Evolutionary conservation across 1,140 invertebrate genomes (phyloP).

Genomic region (Solenopsis invicta): DNA sequence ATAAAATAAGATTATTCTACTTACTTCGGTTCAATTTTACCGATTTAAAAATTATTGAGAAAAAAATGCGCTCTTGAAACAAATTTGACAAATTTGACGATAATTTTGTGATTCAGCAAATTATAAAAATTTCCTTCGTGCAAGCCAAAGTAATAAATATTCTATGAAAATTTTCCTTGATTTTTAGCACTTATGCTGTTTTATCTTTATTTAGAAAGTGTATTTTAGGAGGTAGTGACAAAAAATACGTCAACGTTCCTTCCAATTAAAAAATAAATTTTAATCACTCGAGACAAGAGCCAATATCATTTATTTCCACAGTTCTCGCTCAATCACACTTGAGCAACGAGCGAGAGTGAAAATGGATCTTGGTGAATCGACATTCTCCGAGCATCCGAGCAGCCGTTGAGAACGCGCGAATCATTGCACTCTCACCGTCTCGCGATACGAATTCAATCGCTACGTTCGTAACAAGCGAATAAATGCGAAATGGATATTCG

Average conservation of each 20-base stretch:
- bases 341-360: slow-evolving; percentile 48
- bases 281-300: neutral
- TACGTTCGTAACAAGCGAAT: slow-evolving; percentile 4
- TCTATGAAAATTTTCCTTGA: neutral
- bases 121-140: neutral
- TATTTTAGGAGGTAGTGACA: too few relatives aligned
- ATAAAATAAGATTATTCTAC: neutral
- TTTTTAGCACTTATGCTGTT: too few relatives aligned
- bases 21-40: neutral
- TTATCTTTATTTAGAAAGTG: neutral
- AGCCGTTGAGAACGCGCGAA: slow-evolving; percentile 42
- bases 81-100: too few relatives aligned
- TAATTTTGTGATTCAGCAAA: neutral
- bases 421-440: slow-evolving; percentile 50
- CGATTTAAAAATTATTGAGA: neutral
- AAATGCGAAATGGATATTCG: neutral
- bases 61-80: neutral
- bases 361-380: slow-evolving; percentile 49
- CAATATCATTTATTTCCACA: slow-evolving; percentile 19
- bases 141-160: too few relatives aligned
- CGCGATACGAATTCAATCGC: slow-evolving; percentile 47
- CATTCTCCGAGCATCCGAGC: slow-evolving; percentile 18
- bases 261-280: neutral
- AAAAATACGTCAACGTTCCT: neutral
- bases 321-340: slow-evolving; percentile 21